These are phyloP conservation scores for Mandrillus leucophaeus DNA, from an alignment of 2,113 vertebrate species.

Conservation along the genomic window DNA sequence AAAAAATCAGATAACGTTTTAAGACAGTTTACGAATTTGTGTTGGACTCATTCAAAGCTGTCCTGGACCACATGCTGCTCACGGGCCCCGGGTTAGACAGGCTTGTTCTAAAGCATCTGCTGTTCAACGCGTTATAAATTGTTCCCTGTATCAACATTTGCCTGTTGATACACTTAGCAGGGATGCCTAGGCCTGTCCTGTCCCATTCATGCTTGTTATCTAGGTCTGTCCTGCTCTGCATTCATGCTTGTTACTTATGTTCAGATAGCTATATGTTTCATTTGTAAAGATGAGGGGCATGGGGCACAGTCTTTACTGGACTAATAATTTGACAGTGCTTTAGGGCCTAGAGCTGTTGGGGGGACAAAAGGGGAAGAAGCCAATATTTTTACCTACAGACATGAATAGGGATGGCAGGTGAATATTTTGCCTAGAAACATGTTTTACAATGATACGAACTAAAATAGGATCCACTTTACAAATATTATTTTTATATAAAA, in stretches of 20 bases:
- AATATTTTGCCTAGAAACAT: constrained; percentile 25
- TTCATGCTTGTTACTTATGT: not conserved
- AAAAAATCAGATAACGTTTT: no score
- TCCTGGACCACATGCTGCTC: no score
- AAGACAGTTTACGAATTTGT: no score
- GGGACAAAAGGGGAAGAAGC: not conserved
- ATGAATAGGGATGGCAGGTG: not conserved
- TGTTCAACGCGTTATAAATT: not conserved
- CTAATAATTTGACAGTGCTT: not conserved
- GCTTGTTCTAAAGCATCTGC: not conserved
- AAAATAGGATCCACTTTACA: constrained; percentile 11
- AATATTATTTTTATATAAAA: not conserved
- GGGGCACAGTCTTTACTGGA: not conserved
- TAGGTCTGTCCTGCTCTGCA: not conserved
- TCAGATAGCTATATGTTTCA: not conserved
- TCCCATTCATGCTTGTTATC: not conserved
- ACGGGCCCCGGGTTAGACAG: no score
- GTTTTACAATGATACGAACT: not conserved
- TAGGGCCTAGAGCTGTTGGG: not conserved
- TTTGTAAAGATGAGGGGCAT: not conserved
- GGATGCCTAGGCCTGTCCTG: not conserved
- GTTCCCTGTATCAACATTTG: not conserved
- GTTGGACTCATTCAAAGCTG: no score
- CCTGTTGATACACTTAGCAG: not conserved
- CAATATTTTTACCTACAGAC: not conserved